Evolutionary conservation across 2,888 invertebrate genomes (phyloP).

Genomic region (Cheilosia impressa): DNA sequence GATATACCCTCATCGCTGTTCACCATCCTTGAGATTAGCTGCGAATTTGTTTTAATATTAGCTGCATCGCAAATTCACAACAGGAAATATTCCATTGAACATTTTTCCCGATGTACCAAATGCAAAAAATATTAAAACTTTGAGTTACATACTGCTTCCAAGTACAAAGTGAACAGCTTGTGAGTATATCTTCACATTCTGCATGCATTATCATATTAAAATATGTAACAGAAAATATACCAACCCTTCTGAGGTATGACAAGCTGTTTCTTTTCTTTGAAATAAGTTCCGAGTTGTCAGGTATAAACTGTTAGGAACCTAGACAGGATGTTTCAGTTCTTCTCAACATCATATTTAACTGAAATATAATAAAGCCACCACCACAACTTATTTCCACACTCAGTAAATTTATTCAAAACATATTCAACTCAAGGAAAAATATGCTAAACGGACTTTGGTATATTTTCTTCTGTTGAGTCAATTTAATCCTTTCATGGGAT

Average conservation of each 20-base stretch:
- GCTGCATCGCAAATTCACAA: too few species aligned
- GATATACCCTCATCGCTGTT: too few species aligned
- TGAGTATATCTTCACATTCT: neutral
- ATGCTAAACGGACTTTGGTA: neutral
- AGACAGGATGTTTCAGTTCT: neutral
- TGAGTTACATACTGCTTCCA: neutral
- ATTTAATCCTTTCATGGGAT: neutral
- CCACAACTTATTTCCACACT: neutral
- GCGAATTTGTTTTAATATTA: too few species aligned
- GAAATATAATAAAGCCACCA: neutral
- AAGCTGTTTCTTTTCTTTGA: slow-evolving; percentile 2
- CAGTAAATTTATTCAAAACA: neutral
- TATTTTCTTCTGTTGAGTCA: neutral
- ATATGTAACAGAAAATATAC: neutral
- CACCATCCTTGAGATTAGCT: too few species aligned
- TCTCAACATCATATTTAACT: neutral
- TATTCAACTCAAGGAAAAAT: neutral
- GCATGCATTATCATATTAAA: neutral
- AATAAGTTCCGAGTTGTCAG: neutral
- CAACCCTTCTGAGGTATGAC: neutral
- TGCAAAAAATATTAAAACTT: too few species aligned
- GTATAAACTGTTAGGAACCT: neutral
- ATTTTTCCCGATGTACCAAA: too few species aligned
- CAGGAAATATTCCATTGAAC: too few species aligned
- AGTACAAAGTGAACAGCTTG: neutral